Base-by-base conservation (phyloP, 2,113 vertebrate genomes). In the Lepus timidus region DNA sequence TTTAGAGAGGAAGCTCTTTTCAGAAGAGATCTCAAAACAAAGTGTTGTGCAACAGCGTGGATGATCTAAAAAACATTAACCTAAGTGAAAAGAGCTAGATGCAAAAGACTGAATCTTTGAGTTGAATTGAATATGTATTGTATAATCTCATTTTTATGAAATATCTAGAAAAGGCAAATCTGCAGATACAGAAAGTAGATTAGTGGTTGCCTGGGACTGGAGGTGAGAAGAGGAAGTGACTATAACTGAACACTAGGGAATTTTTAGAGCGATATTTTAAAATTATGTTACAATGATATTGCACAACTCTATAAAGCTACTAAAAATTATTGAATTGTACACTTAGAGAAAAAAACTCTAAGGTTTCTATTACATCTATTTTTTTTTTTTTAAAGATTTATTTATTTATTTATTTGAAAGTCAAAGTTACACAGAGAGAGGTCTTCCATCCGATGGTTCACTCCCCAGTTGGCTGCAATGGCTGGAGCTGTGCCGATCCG, bases 321-420 rank as follows among this genome's bases (percentile, higher is more conserved):
- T 95, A 79, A 85, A 89, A 94, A 95, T 80, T 62, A 88, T 27
- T 93, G 44, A 86, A 84, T 85, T 89, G 20, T 71, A 62, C 4
- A 73, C 16, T 44, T 87, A 67, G 39, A 90, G 65, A 76, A 71
- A 85, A 75, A 58, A 90, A 44, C 29, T 49, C 64, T 74, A 8
- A 84, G 6, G 33, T 90, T 95, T 95, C 51, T 82, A 9, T 67
- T 88, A 68, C 6, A 44, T 44, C 44, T 44, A n/a, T 33, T 33
- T 33, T 33, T 33, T 33, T 44, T 44, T 44, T 44, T 44, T 44
- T 44, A 7, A 44, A 44, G 44, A 44, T 44, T 44, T 44, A 44
- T 44, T 44, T 44, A 44, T 44, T 44, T 44, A 44, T 44, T 44
- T 44, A 44, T 44, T 44, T 44, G 44, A 44, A 44, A 44, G 44